Conservation (phyloP, 2,888 invertebrate genomes). For the Cremastinae sp. region DNA sequence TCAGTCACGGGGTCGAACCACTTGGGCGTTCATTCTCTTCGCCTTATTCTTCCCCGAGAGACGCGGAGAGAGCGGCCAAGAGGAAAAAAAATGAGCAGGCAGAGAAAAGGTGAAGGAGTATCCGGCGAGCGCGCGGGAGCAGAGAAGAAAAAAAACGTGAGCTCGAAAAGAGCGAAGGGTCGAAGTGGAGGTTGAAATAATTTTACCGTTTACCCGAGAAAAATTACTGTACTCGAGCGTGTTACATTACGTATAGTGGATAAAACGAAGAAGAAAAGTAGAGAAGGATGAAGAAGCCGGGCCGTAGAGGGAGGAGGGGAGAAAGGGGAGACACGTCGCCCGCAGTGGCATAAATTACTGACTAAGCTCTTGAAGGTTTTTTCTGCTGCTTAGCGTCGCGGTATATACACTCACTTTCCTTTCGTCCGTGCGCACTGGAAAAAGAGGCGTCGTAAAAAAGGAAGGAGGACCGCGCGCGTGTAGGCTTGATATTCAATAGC, state of each 20-base stretch:
- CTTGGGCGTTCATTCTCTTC: slow-evolving; percentile 3
- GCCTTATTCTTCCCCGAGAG: neutral
- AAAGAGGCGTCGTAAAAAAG: slow-evolving; percentile 30
- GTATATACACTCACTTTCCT: neutral
- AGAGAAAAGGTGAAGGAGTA: slow-evolving; percentile 34
- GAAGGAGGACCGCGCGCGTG: neutral
- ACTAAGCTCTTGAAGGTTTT: slow-evolving; percentile 35
- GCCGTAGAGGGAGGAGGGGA: neutral
- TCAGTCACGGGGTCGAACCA: slow-evolving; percentile 5
- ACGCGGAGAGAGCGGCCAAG: neutral
- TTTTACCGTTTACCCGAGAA: slow-evolving; percentile 54
- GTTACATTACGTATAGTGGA: neutral
- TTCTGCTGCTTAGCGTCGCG: neutral
- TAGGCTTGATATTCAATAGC: neutral
- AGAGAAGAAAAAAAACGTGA: slow-evolving; percentile 51
- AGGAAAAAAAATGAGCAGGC: slow-evolving; percentile 7
- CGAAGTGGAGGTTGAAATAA: slow-evolving; percentile 51
- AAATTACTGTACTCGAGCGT: slow-evolving; percentile 39
- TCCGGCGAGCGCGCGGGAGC: slow-evolving; percentile 11
- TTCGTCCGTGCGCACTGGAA: slow-evolving; percentile 10
- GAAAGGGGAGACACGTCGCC: slow-evolving; percentile 17
- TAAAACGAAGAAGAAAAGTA: neutral
- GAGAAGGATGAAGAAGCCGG: neutral
- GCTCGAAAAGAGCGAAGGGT: slow-evolving; percentile 44
- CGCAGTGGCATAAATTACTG: slow-evolving; percentile 24